A percentile compares a stretch with the other conserved stretches of the same genome.
These are phyloP conservation scores for Pristionchus fissidentatus DNA, from an alignment of 2,888 invertebrate genomes.

Conservation along the genomic window DNA sequence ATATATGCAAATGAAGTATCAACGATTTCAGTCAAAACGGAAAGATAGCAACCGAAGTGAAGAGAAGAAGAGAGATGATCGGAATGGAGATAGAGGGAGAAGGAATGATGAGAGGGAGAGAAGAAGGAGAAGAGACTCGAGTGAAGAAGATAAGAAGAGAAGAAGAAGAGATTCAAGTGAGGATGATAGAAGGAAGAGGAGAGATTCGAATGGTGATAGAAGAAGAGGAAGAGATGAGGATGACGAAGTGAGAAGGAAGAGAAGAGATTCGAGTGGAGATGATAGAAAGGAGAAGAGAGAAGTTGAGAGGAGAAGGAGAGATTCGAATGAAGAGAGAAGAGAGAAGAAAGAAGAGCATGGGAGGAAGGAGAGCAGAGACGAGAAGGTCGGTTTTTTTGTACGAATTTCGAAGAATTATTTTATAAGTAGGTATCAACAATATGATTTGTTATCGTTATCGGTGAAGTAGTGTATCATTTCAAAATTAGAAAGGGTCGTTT, in stretches of 20 bases:
- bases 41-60: neutral
- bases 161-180: constrained; percentile 22
- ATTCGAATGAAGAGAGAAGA: constrained; percentile 44
- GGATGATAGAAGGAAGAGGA: constrained; percentile 40
- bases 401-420: neutral
- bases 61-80: neutral
- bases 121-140: constrained; percentile 48
- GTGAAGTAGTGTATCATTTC: neutral
- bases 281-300: constrained; percentile 36
- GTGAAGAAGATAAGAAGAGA: constrained; percentile 27
- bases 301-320: constrained; percentile 45
- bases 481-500: constrained; percentile 4
- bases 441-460: neutral
- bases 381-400: too few relatives aligned
- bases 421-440: neutral
- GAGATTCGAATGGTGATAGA: constrained; percentile 18
- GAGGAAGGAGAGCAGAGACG: constrained; percentile 9
- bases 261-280: constrained; percentile 45
- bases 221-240: constrained; percentile 42
- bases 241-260: constrained; percentile 47
- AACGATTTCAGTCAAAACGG: too few relatives aligned
- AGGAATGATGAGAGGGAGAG: constrained; percentile 11
- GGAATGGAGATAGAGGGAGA: constrained; percentile 5
- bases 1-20: too few relatives aligned
- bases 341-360: constrained; percentile 44